Percentiles rank a stretch among this genome's conserved stretches.
phyloP scores from a whole-genome alignment of 2,888 invertebrate species.

The Erebia ligea region DNA sequence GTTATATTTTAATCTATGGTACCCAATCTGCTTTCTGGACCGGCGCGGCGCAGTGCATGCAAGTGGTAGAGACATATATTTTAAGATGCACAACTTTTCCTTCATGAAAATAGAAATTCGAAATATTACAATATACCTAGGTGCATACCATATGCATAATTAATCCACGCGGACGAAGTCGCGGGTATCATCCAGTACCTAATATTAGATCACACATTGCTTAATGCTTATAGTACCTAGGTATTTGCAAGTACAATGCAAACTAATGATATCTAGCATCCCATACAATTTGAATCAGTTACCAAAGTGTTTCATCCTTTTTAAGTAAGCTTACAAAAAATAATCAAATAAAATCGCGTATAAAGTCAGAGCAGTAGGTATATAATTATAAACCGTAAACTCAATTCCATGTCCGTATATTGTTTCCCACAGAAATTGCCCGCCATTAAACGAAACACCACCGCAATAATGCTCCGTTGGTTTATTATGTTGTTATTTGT shows the following conservation, averaged over 20 bases:
- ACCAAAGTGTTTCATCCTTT: conserved; percentile 2
- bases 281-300: conserved; percentile 4
- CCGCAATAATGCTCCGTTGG: conserved; percentile 57
- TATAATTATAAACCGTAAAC: conserved; percentile 71
- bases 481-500: conserved; percentile 45
- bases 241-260: too few relatives aligned
- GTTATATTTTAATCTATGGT: too few relatives aligned
- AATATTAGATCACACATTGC: conserved; percentile 6
- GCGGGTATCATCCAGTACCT: not conserved
- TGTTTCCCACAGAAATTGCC: conserved; percentile 73
- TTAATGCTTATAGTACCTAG: not conserved
- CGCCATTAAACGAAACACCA: conserved; percentile 67
- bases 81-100: too few relatives aligned
- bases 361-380: conserved; percentile 31
- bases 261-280: not conserved
- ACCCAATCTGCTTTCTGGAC: too few relatives aligned
- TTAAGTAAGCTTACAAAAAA: conserved; percentile 22
- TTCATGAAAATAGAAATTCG: too few relatives aligned
- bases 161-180: too few relatives aligned
- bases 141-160: too few relatives aligned
- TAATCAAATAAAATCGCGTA: conserved; percentile 26
- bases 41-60: too few relatives aligned
- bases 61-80: too few relatives aligned
- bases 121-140: too few relatives aligned
- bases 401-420: conserved; percentile 70